Base-by-base conservation (phyloP, 2,113 vertebrate genomes). In the Tetrax tetrax region DNA sequence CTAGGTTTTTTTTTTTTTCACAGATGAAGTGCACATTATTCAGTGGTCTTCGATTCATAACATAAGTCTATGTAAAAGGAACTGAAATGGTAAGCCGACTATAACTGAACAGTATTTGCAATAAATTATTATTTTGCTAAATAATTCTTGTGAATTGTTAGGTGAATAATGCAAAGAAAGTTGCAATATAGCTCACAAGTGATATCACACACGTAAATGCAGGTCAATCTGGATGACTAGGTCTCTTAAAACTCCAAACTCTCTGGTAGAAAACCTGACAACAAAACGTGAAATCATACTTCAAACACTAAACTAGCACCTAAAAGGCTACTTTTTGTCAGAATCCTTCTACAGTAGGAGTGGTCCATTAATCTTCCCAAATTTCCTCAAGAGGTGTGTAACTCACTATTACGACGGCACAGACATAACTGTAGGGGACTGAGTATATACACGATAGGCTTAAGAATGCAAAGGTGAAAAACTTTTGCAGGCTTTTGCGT, bases 201-300 rank as follows among this genome's bases (percentile, higher is more conserved):
- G 0, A 12, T 59, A 35, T 12, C 20, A 23, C 0, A 0, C 12
- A 31, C 9, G 4, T 45, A 16, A 64, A 60, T 38, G 13, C 14
- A 80, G 8, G 19, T 80, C 25, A n/a, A 9, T 89, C 8, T 43
- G 47, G 18, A 4, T 61, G 45, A 64, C 24, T 37, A 25, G 22
- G 10, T 3, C 5, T 70, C 41, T 27, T 65, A 77, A 83, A 88
- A 53, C 5, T 12, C 22, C 17, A 74, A 60, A 31, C 13, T 12
- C 2, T 17, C 24, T 37, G 16, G 5, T 4, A 69, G 27, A 22
- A 86, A 80, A 88, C 16, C 3, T 51, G 41, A 43, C 50, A 77
- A 48, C 3, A 68, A 66, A 87, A 57, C 14, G 4, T 56, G 31
- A 79, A 60, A 31, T 69, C 37, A 23, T 53, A 37, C 31, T 81